Base-by-base conservation (phyloP, 1,140 invertebrate genomes). In the Rhagoletis pomonella region DNA sequence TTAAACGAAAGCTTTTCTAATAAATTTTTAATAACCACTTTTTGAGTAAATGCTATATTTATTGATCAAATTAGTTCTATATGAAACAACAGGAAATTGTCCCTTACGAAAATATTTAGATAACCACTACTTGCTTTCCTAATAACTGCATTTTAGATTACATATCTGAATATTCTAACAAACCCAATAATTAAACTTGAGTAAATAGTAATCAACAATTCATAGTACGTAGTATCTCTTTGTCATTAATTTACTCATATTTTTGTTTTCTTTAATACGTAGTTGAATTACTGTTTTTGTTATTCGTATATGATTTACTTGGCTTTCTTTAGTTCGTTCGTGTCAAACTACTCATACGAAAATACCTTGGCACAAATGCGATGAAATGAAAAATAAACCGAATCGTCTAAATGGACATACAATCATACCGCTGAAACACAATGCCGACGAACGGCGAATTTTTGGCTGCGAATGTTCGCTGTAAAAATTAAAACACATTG, bases 311-410 rank as follows among this genome's bases (percentile, higher is more conserved):
- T 29, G 29, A 29, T 29, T 29, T 29, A 29, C 29, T 29, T 29
- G 29, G 29, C 29, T 55, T 9, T 55, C 50, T 55, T 62, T 62
- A 9, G 42, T 42, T 44, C 67, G 44, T 29, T 29, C 7, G 29
- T 73, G 67, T 73, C 67, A 73, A 81, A 55, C 42, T 55, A 29
- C 42, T 81, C 47, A 55, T 7, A 67, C 44, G 73, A 50, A n/a
- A 81, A 55, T 81, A 47, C 73, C 73, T 81, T 81, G 73, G 73
- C 73, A 81, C 14, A 81, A 55, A 81, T 81, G 17, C n/a, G 47
- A 50, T 81, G 73, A 55, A 42, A 55, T 81, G 47, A 29, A 81
- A 81, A 81, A 5, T 7, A 67, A 81, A 81, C 42, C 73, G 73
- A 81, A 81, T 55, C 55, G 73, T 42, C 44, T 17, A 19, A 81